Evolutionary conservation across 1,140 invertebrate species (phyloP), one percentile per base, ranked within the genome.

Genomic region (Cephus cinctus): DNA sequence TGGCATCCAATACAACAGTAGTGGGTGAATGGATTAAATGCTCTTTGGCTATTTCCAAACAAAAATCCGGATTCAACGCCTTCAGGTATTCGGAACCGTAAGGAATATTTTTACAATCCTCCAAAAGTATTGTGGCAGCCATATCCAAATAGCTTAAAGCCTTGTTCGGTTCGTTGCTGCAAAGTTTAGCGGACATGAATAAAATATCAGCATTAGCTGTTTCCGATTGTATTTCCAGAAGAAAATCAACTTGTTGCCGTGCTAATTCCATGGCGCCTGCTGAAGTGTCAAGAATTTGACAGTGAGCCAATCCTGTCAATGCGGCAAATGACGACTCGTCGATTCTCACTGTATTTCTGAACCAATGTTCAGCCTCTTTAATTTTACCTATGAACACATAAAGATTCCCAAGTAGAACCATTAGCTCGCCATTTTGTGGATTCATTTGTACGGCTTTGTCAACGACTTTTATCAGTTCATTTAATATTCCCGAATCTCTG

Each of bases 161-260:
- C 63, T 80, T 83, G 11, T 80, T 78, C 1, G 80, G 69, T 39
- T 81, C 81, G 67, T 83, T 77, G 19, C 77, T 73, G 47, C 78
- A 75, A 5, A 91, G 63, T 63, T 86, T 83, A 0, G 88, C 86
- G 19, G 83, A 83, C 67, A 92, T 78, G 43, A 85, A 81, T n/a
- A 86, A 75, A 22, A 87, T 55, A n/a, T 82, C 77, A 40, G 81
- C 56, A 18, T 64, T 73, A 15, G 76, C 71, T n/a, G 81, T 72
- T 9, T 76, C 77, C 2, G 85, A 83, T 54, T 90, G 85, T 41
- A 95, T 82, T 70, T 96, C 92, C 65, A 86, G 83, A 0, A 98
- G 74, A 56, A 94, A 86, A 54, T 96, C 88, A 15, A 98, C 76
- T 72, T 96, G 92, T 60, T 95, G 87, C 30, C 84, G 80, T 0